phyloP scores from a whole-genome alignment of 2,113 vertebrate species.

The Catharus minimus region DNA sequence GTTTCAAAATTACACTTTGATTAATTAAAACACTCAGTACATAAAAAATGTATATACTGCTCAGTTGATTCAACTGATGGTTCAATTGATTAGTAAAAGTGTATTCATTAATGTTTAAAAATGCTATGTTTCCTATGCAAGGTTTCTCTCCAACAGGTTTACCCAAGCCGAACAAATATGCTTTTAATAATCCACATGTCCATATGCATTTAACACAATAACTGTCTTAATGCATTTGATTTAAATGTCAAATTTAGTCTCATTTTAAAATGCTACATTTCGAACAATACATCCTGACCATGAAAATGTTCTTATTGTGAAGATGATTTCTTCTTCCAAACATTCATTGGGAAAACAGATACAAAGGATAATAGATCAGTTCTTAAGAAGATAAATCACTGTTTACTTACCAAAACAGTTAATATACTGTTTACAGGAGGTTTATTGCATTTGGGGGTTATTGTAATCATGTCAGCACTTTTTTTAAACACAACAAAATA shows the following conservation, averaged over 20 bases:
- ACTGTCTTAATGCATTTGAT: conserved; percentile 12
- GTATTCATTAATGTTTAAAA: not conserved
- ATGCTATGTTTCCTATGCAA: not conserved
- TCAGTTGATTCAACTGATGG: not conserved
- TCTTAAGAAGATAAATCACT: conserved; percentile 14
- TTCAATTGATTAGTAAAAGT: not conserved
- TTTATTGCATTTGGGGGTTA: not conserved
- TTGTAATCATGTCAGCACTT: not conserved
- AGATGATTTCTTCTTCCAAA: conserved; percentile 44
- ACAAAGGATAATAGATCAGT: not conserved
- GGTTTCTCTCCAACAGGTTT: not conserved
- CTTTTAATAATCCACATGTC: conserved; percentile 27
- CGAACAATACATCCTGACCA: not conserved
- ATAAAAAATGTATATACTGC: not conserved
- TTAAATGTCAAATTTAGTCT: conserved; percentile 5
- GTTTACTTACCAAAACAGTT: not conserved
- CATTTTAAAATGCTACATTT: conserved; percentile 20
- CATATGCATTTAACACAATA: not conserved
- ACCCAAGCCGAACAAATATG: not conserved
- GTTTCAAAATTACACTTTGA: not conserved
- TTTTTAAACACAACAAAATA: conserved; percentile 25
- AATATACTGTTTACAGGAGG: not conserved
- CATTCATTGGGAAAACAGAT: not conserved
- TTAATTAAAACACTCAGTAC: not conserved
- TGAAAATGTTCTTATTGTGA: conserved; percentile 8